Conservation (phyloP, 2,797 vertebrate species). For the Glyptemys insculpta region DNA sequence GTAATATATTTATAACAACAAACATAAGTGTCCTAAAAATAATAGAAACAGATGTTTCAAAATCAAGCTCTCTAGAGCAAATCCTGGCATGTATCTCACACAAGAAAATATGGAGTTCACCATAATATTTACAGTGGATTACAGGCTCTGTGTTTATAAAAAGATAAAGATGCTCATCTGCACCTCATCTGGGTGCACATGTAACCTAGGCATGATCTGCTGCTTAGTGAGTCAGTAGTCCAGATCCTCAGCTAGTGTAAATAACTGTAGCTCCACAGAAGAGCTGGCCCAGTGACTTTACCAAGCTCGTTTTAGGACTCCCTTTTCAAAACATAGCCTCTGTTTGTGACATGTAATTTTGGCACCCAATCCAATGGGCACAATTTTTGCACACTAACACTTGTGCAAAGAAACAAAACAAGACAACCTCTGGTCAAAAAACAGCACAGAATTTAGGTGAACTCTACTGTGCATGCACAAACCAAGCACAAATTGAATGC, state of each 20-base stretch:
- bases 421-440: not conserved
- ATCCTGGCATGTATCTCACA: not conserved
- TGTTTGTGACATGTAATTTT: not conserved
- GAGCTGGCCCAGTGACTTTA: not conserved
- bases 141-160: not conserved
- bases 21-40: not conserved
- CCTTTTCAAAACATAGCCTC: not conserved
- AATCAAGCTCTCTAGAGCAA: not conserved
- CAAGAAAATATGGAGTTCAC: not conserved
- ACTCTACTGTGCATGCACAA: constrained; percentile 33
- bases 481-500: constrained; percentile 40
- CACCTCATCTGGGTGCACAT: not conserved
- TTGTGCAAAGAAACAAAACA: not conserved
- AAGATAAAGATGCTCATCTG: not conserved
- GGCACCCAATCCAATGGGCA: not conserved
- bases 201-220: not conserved
- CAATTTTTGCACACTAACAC: not conserved
- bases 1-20: not conserved
- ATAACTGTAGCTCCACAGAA: not conserved
- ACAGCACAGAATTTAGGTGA: constrained; percentile 31
- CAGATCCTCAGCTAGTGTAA: not conserved
- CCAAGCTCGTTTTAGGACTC: not conserved
- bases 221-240: not conserved
- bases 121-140: not conserved
- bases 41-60: not conserved